Base-by-base conservation (phyloP, 2,797 vertebrate genomes). In the Rhadinocentrus ornatus region DNA sequence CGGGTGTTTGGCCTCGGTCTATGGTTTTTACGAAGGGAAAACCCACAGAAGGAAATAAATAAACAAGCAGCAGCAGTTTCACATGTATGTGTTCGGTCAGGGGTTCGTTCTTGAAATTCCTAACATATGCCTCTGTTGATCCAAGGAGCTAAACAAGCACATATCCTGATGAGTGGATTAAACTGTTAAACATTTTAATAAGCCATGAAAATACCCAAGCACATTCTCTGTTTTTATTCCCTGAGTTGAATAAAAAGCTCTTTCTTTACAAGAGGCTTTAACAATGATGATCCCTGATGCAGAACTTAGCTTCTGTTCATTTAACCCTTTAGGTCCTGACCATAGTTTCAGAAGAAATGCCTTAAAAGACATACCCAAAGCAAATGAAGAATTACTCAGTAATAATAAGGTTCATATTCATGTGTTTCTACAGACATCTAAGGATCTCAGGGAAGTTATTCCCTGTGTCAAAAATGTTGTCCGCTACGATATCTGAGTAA, bases 1-100 rank as follows among this genome's bases (percentile, higher is more conserved):
- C 22, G 79, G 84, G 71, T 65, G 79, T 87, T 85, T 86, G 83
- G 83, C 85, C 82, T 78, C 44, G 80, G 84, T 81, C 71, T 46
- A 3, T 75, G 52, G 77, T 80, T 77, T 80, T 78, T 67, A 44
- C 75, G 77, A 34, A 69, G 75, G 73, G 46, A 66, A 79, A 82
- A 73, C 27, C 56, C 61, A 39, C 32, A 74, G 55, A 55, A 60
- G 27, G 54, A 75, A 82, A 81, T 60, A 85, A 81, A 88, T 62
- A 86, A 89, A 85, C 71, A 87, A 80, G 64, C 35, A 50, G 64
- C 66, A 62, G 62, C 44, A 65, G 75, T 26, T 73, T 71, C 57
- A 58, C 57, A 11, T 61, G 54, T 69, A 60, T 41, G 57, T 53
- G 63, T 83, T 80, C 35, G 69, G 73, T 46, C 46, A 27, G 66